Evolutionary conservation across 2,113 vertebrate species (phyloP), one percentile per base, ranked within the genome.

Genomic region (Phodopus roborovskii): DNA sequence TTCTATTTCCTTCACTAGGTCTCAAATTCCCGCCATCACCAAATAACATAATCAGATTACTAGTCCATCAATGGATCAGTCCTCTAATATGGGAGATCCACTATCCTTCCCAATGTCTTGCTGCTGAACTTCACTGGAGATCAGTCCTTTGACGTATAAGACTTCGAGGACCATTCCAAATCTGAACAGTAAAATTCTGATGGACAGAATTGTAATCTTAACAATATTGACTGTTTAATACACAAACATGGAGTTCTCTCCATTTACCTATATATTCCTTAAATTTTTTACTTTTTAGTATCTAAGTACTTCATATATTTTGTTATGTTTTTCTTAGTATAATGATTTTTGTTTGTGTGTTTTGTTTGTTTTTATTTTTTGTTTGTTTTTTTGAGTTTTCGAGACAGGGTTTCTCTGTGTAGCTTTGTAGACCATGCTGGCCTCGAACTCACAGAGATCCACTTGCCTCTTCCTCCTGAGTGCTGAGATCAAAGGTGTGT

Each of bases 301-400:
- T 77, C 79, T 39, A 42, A 83, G 19, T 82, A 58, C 71, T 96
- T 88, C 8, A 87, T 39, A 58, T 87, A 26, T 83, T 90, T 88
- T 78, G 39, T 68, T 66, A 75, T 82, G n/a, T 70, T 89, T 77
- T 75, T 86, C 33, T 91, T 74, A 39, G 13, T 56, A 15, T 56
- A 56, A 15, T 56, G 13, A 56, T 56, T 11, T 50, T 50, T 50
- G 50, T 45, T 45, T 45, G 45, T 45, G 45, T 45, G 45, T 45
- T 45, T 45, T 45, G 45, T 45, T 45, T 4, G 6, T 45, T 45
- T 45, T 45, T 45, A 45, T 53, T 53, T 53, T 53, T 53, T 53
- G 11, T 53, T 53, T 53, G 50, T 53, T 53, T 56, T 56, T 11
- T 56, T 56, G 53, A 56, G 13, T 56, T 56, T 53, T 56, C 12